Evolutionary conservation across 2,888 invertebrate genomes (phyloP), one percentile per base, ranked within the genome.

Genomic region (Neoaliturus tenellus): DNA sequence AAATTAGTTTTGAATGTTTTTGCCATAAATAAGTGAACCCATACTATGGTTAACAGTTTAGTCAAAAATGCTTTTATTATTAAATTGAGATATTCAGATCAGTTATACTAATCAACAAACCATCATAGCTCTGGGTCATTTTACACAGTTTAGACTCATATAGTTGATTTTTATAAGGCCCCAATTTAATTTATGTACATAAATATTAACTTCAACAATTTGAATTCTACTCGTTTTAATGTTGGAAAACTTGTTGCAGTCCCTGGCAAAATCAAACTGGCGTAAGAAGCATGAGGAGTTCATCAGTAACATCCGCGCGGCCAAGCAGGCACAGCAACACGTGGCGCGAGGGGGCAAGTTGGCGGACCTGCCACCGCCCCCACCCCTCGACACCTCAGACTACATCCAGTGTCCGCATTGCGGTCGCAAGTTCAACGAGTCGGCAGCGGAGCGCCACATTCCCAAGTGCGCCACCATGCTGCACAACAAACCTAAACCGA

Each of bases 221-320:
- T n/a, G n/a, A n/a, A n/a, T n/a, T n/a, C n/a, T n/a, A n/a, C n/a
- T n/a, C n/a, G n/a, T n/a, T n/a, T n/a, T n/a, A n/a, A n/a, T n/a
- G n/a, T n/a, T n/a, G n/a, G n/a, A n/a, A n/a, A n/a, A n/a, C n/a
- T 12, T 44, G 8, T 44, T 82, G 33, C 62, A 62, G 58, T 12
- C 58, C 12, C 39, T 44, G 31, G 28, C 48, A 84, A 94, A 94
- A 89, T 93, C 91, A 87, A 96, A 95, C 91, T 99, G 99, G 99
- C 93, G 98, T 3, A 94, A 95, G 89, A 96, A 98, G 88, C 99
- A 99, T 92, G 96, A 97, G 90, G 97, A 98, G 88, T 99, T 99
- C 90, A 96, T 99, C 87, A 93, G 94, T 85, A 95, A 98, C 1
- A 98, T 99, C 86, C 93, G 98, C 55, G 96, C 97, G 8, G 99